Conservation (phyloP, 2,797 vertebrate genomes). For the Phalloptychus januarius region DNA sequence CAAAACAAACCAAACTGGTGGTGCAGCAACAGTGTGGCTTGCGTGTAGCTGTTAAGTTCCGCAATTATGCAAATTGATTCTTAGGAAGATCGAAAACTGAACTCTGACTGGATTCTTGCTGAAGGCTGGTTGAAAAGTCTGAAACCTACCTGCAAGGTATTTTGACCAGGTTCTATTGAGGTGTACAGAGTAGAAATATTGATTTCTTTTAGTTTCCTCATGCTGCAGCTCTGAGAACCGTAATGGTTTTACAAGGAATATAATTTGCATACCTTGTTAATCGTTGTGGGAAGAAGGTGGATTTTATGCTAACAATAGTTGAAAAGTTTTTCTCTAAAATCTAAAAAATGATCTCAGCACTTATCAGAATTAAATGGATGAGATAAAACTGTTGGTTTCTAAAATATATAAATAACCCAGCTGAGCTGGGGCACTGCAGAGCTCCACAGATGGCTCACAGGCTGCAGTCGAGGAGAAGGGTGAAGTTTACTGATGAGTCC, state of each 20-base stretch:
- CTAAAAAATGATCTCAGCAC: too few species aligned
- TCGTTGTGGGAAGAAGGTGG: not conserved
- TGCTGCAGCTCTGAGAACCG: not conserved
- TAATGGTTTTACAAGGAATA: not conserved
- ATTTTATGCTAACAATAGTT: not conserved
- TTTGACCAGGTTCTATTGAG: not conserved
- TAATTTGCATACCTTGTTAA: not conserved
- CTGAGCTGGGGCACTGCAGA: not conserved
- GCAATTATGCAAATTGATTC: not conserved
- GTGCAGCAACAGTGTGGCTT: not conserved
- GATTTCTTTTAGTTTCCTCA: not conserved
- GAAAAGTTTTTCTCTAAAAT: not conserved
- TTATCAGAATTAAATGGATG: not conserved
- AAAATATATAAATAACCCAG: slow-evolving; percentile 11
- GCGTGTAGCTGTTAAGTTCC: not conserved
- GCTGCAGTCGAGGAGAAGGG: slow-evolving; percentile 24
- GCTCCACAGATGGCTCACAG: slow-evolving; percentile 23
- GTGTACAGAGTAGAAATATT: not conserved
- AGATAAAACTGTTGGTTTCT: not conserved
- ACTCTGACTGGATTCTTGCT: not conserved
- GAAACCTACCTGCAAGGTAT: not conserved
- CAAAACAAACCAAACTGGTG: not conserved
- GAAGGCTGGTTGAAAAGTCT: not conserved
- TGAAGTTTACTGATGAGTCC: slow-evolving; percentile 50
- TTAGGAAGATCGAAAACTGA: not conserved